phyloP scores from a whole-genome alignment of 2,113 vertebrate genomes.

The Leptosomus discolor region DNA sequence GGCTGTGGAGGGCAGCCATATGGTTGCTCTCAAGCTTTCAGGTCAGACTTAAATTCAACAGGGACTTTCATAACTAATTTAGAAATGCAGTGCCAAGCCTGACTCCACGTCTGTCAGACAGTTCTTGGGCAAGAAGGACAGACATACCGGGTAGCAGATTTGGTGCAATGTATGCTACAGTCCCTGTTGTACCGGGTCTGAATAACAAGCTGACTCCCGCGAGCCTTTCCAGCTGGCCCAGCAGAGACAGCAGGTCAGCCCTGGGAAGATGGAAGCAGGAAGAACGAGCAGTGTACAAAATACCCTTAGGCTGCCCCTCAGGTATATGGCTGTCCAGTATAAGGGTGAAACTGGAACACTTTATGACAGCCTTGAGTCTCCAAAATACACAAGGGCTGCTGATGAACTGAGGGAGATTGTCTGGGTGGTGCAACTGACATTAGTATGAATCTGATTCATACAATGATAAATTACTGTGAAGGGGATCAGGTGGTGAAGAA shows the following conservation, averaged over 20 bases:
- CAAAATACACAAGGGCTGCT: not conserved
- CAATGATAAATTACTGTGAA: not conserved
- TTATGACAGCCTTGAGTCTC: not conserved
- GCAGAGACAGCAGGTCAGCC: not conserved
- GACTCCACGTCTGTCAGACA: not conserved
- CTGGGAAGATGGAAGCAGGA: not conserved
- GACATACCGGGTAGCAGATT: not conserved
- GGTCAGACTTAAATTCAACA: slow-evolving; percentile 1
- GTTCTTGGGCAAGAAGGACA: not conserved
- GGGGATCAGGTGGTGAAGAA: not conserved
- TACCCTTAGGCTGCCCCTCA: not conserved
- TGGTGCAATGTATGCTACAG: not conserved
- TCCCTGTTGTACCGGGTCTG: not conserved
- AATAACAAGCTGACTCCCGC: not conserved
- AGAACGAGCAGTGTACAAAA: not conserved
- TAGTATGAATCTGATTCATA: not conserved
- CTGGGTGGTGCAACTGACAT: not conserved
- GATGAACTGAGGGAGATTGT: not conserved
- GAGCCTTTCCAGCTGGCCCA: not conserved
- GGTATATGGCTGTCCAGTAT: not conserved
- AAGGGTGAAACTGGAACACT: not conserved
- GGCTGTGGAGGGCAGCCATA: not conserved
- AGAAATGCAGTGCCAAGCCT: not conserved
- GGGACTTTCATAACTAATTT: not conserved
- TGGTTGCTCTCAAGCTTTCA: not conserved